phyloP scores from a whole-genome alignment of 2,888 invertebrate species.

The Drosophila algonquin region DNA sequence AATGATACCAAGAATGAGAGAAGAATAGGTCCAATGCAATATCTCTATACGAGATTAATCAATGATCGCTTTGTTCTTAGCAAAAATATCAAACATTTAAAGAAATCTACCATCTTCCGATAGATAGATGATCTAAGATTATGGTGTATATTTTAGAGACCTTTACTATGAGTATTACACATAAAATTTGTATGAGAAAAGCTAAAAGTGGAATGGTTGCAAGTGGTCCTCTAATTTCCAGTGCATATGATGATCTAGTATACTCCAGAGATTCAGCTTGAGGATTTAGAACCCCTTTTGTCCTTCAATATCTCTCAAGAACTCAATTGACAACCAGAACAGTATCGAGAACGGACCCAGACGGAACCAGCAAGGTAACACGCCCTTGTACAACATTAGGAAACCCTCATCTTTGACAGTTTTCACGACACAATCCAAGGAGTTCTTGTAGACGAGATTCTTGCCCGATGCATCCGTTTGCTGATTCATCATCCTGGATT shows the following conservation, averaged over 20 bases:
- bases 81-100: not conserved
- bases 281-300: constrained; percentile 78
- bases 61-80: no score
- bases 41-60: no score
- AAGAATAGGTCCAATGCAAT: no score
- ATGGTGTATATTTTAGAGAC: no score
- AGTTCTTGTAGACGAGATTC: constrained; percentile 88
- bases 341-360: constrained; percentile 96
- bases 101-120: no score
- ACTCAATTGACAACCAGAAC: constrained; percentile 95
- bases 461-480: constrained; percentile 73
- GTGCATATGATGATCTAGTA: constrained; percentile 4
- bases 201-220: no score
- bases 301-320: constrained; percentile 87
- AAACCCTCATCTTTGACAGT: constrained; percentile 92
- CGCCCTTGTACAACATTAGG: constrained; percentile 93
- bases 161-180: not conserved
- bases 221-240: no score
- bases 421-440: constrained; percentile 91
- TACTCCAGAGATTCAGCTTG: not conserved
- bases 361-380: constrained; percentile 94
- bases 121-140: no score
- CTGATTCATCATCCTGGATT: constrained; percentile 60
- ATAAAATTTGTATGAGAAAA: not conserved
- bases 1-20: no score